Evolutionary conservation across 2,888 invertebrate species (phyloP), one percentile per base, ranked within the genome.

Genomic region (Perdita meconis): DNA sequence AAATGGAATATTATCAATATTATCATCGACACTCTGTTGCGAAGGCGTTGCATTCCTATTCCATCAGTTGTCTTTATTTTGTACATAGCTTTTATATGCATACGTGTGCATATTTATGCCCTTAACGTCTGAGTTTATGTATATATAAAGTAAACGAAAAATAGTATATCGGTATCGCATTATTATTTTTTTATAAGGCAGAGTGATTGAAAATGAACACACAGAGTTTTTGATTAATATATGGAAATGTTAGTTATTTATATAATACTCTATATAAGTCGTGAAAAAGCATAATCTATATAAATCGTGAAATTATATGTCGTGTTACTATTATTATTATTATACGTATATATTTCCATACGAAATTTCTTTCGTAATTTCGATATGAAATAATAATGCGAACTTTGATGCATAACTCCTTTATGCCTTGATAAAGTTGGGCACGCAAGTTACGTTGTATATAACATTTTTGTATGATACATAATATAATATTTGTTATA

Each of bases 1-100:
- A 60, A 76, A 34, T 66, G 26, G 26, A 50, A 57, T 22, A 26
- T 59, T 47, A 63, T 30, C 36, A 51, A 68, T 36, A n/a, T 61
- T 77, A 74, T 51, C 68, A 63, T 77, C 53, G 40, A 67, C 44
- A 77, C 61, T 77, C 56, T 77, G 63, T 77, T 67, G 57, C 47
- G 44, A 24, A 57, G 55, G 57, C 77, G 34, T 57, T 77, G 76
- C 76, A 77, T 77, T 77, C 76, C 76, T 63, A 67, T 57, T 76
- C 56, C 38, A 36, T 30, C 42, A 51, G 38, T 36, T 61, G 55
- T 44, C 60, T 30, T 34, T 42, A 67, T 57, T 36, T 51, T 74
- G 56, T 76, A 60, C 51, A 76, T 77, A 67, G 13, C 16, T 55
- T 38, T 73, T 72, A 50, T 63, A 38, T 64, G 50, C 19, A 10